phyloP scores from a whole-genome alignment of 30 jellyfish, hydroid and myxozoan species.

The Hydra vulgaris region DNA sequence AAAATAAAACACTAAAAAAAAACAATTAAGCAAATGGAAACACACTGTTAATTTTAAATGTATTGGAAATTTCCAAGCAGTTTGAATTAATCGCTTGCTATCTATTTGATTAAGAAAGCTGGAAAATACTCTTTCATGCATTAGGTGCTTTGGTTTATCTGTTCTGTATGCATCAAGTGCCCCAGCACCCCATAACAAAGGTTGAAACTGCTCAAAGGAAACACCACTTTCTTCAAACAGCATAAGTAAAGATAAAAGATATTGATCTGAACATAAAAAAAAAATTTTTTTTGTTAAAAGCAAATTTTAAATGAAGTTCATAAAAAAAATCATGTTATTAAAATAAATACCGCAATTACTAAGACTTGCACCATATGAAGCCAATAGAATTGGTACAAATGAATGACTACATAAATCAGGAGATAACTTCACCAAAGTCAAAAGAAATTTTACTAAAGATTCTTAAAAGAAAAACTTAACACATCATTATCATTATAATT shows the following conservation, averaged over 20 bases:
- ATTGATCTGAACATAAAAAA: conserved; percentile 5
- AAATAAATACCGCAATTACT: conserved; percentile 9
- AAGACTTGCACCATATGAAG: conserved; percentile 8
- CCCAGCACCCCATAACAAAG: conserved; percentile 12
- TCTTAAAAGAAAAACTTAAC: too few species aligned
- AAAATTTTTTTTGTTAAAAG: background rate
- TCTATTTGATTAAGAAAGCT: conserved; percentile 11
- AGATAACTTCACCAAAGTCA: background rate
- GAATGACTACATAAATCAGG: conserved; percentile 9
- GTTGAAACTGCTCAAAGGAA: background rate
- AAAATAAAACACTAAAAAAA: background rate
- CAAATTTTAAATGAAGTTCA: too few species aligned
- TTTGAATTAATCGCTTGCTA: background rate
- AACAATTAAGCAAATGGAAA: background rate
- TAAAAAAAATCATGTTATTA: too few species aligned
- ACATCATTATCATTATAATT: too few species aligned
- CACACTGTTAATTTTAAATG: conserved; percentile 4
- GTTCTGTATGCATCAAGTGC: conserved; percentile 10
- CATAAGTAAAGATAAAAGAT: background rate
- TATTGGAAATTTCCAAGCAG: conserved; percentile 18
- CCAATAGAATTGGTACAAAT: conserved; percentile 8
- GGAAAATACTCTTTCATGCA: conserved; percentile 4
- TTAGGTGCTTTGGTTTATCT: background rate
- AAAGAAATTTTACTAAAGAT: background rate
- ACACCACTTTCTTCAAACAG: conserved; percentile 7